Conservation (phyloP, 2,888 invertebrate genomes). For the Dysmachus trigonus region DNA sequence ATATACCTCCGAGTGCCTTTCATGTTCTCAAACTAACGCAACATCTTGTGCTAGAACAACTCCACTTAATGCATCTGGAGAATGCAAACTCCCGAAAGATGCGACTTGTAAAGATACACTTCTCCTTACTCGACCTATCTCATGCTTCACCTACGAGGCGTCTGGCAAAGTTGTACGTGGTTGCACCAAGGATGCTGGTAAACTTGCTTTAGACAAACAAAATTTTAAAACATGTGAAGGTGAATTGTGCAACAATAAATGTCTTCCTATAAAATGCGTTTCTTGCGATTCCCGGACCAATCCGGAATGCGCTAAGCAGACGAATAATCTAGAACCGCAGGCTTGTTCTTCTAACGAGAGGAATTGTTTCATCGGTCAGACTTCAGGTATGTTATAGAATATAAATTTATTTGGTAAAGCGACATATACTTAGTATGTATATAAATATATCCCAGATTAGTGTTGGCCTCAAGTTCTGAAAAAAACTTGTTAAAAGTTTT, state of each 20-base stretch:
- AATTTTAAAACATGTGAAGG: conserved; percentile 50
- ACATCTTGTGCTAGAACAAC: not conserved
- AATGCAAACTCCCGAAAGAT: not conserved
- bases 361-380: not conserved
- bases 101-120: not conserved
- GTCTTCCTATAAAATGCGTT: conserved; percentile 55
- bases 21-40: not conserved
- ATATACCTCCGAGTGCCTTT: conserved; percentile 31
- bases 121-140: conserved; percentile 37
- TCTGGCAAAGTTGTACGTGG: conserved; percentile 56
- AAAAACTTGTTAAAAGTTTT: too few relatives aligned
- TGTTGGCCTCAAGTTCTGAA: too few relatives aligned
- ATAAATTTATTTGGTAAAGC: too few relatives aligned
- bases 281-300: conserved; percentile 55
- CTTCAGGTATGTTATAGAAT: not conserved
- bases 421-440: too few relatives aligned
- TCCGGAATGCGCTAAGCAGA: conserved; percentile 53
- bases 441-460: too few relatives aligned
- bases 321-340: conserved; percentile 49
- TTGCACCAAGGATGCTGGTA: conserved; percentile 57
- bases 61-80: not conserved
- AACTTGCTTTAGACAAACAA: conserved; percentile 52
- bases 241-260: conserved; percentile 55
- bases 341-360: not conserved
- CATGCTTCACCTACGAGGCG: conserved; percentile 55